Evolutionary conservation across 2,113 vertebrate species (phyloP), one percentile per base, ranked within the genome.

Genomic region (Macquaria australasica): DNA sequence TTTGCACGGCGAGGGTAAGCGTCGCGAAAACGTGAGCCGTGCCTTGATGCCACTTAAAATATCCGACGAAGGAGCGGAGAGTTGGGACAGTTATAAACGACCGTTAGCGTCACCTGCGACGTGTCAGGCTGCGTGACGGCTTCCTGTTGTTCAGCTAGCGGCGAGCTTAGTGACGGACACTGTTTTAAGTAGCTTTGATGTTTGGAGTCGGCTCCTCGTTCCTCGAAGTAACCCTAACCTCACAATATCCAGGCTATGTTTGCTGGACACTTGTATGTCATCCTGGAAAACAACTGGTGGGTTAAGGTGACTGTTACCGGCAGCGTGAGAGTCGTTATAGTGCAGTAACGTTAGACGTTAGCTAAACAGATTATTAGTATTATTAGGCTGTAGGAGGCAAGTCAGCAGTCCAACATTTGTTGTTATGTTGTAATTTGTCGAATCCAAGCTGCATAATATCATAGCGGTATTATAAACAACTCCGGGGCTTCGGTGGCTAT

Each of bases 141-240:
- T 90, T 91, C 84, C 86, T 84, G 83, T 85, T 84, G 48, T 82
- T 73, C 51, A 81, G 91, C 91, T 93, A 91, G 79, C 87, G n/a
- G 66, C 64, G 28, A 87, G 89, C 87, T 94, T 93, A 92, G 81
- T 86, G 82, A 77, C 84, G 62, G 66, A 70, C 66, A 71, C 67
- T 56, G 68, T 89, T 88, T 70, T 89, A 90, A 92, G 88, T 79
- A 90, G 86, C 87, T 88, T 88, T 81, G 37, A 73, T 81, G 72
- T 62, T 25, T 3, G 34, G 60, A 88, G 66, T 51, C 39, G 69
- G 41, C 23, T 4, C 58, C 20, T 81, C 39, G 43, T 76, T 80
- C 23, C 56, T 74, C 21, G 59, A 83, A 70, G 39, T 79, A 34
- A 34, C 34, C 34, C 4, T 34, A 28, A 28, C 1, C 34, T 69